Evolutionary conservation across 2,797 vertebrate species (phyloP).

Genomic region (Rhyacichthys aspro): DNA sequence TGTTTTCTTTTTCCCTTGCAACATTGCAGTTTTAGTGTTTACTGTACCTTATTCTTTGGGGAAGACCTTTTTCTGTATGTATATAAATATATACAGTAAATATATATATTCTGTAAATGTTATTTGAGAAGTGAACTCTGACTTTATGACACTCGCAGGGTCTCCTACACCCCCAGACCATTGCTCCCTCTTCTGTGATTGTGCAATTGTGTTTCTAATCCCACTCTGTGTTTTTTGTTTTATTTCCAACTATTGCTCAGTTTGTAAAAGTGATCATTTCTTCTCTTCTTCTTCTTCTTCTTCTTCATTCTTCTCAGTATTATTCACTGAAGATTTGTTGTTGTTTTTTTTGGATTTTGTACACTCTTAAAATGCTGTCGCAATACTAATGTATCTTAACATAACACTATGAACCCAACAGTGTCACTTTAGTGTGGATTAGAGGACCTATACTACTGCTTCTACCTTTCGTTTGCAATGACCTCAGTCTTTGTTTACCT

Average conservation of each 20-base stretch:
- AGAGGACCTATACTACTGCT: conserved; percentile 53
- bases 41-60: conserved; percentile 77
- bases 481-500: conserved; percentile 52
- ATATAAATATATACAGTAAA: conserved; percentile 71
- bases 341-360: conserved; percentile 73
- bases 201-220: conserved; percentile 89
- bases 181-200: conserved; percentile 84
- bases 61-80: conserved; percentile 77
- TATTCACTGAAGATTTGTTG: conserved; percentile 52
- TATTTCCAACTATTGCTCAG: conserved; percentile 85
- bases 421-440: conserved; percentile 55
- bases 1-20: conserved; percentile 56
- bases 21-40: conserved; percentile 77
- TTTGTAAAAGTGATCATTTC: conserved; percentile 80
- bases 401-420: conserved; percentile 55
- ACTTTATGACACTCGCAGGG: conserved; percentile 79
- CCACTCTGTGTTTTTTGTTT: conserved; percentile 85
- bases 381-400: conserved; percentile 72
- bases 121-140: conserved; percentile 83
- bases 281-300: no score
- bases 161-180: conserved; percentile 64
- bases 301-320: conserved; percentile 71
- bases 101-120: conserved; percentile 79
- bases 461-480: conserved; percentile 54
- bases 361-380: conserved; percentile 76